Base-by-base conservation (phyloP, 1,140 invertebrate species). In the Druon quercuslanigerum region DNA sequence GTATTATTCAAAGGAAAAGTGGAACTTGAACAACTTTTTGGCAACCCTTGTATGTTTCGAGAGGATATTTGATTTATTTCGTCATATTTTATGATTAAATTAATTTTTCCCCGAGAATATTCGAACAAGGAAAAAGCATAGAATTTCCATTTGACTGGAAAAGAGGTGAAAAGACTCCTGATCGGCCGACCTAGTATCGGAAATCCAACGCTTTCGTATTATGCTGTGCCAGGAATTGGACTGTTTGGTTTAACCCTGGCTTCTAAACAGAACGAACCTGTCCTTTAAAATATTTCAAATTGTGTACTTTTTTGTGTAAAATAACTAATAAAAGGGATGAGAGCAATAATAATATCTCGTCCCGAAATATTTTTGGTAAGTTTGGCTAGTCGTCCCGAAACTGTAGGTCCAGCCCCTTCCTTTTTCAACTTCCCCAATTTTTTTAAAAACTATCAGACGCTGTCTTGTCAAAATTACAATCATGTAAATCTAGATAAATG, bases 181-280 rank as follows among this genome's bases (percentile, higher is more conserved):
- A 82, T 80, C 51, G 51, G 50, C 14, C 79, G 78, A 77, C 50
- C 78, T 56, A 75, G 76, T 80, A 82, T 80, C 71, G 66, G 74
- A 78, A 78, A 81, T 81, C 79, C 79, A 78, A 71, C 71, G 46
- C 75, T 80, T 75, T 82, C 73, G 71, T 82, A 66, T 40, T 66
- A 66, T 66, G 33, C 33, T 66, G 60, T 66, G 60, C 25, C 33
- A 66, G 60, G 60, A 46, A 40, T 40, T 66, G 33, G 60, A n/a
- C 60, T 25, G 46, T 40, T 66, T 66, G 57, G 73, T 72, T 52
- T 8, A 17, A 60, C 7, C 20, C 16, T 25, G 57, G 33, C 40
- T 66, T 66, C 57, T n/a, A 40, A 12, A 46, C 40, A 13, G 7
- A 66, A 66, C 16, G 25, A 66, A 40, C 12, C 16, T 40, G 25